Evolutionary conservation across 2,113 vertebrate genomes (phyloP), one percentile per base, ranked within the genome.

Genomic region (Asarcornis scutulata): DNA sequence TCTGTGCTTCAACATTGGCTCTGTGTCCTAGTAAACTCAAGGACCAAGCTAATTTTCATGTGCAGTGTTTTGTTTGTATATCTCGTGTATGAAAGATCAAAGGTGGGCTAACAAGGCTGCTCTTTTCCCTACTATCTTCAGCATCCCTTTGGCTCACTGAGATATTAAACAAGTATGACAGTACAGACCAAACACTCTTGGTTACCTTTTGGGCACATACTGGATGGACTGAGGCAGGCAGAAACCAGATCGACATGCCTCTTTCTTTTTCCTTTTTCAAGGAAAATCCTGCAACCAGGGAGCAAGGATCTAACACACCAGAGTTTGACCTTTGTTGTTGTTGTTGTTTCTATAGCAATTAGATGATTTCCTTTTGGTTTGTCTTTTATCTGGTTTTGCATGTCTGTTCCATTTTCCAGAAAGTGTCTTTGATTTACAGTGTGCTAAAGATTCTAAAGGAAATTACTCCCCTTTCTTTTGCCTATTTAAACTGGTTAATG

Each of bases 361-460:
- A 91, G 59, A 32, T 83, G 50, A 72, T 25, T 75, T 93, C 59
- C 55, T 88, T 86, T 67, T 72, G 29, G 31, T 81, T 92, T 79
- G 44, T 68, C 66, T 93, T 95, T 89, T 50, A 89, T 92, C 67
- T 85, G 20, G 80, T 93, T 87, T 67, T 13, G 6, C 22, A 71
- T 14, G 59, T 68, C 83, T 86, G 29, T 53, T 92, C 14, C 7
- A 9, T 91, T 94, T 92, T 84, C 62, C 67, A 77, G 83, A 73
- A 88, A 84, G 34, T 68, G 78, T 69, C 42, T 96, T 86, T 91
- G 91, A 93, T 95, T 93, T 91, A 50, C 44, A 69, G 77, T 23
- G 36, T 25, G 79, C 86, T 93, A 73, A 21, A 18, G 88, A 81
- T 66, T 92, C 69, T 79, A 40, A 92, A 85, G 44, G 48, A 92